Conservation (phyloP, 1,140 invertebrate genomes). For the Wasmannia auropunctata region DNA sequence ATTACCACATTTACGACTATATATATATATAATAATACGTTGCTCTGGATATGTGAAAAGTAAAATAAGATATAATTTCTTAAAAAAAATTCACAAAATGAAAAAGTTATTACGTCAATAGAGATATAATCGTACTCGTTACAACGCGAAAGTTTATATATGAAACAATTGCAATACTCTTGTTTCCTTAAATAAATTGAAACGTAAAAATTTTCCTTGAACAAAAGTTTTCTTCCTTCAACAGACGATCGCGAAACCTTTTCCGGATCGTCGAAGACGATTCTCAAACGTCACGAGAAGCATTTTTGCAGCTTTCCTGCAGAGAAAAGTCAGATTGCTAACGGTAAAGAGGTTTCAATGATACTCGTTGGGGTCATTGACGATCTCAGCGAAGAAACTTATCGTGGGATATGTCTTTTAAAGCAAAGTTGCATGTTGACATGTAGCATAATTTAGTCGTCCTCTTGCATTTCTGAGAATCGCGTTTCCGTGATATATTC, state of each 20-base stretch:
- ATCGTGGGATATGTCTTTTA: not conserved
- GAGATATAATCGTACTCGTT: not conserved
- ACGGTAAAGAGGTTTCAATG: not conserved
- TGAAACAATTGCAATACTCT: not conserved
- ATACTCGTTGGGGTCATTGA: not conserved
- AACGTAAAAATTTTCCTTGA: not conserved
- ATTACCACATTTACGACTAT: not conserved
- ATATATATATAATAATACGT: not conserved
- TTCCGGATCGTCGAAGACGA: not conserved
- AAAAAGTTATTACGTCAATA: not conserved
- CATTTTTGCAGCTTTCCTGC: conserved; percentile 2
- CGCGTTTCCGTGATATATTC: not conserved
- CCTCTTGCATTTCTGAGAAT: not conserved
- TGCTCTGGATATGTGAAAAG: not conserved
- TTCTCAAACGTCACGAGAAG: not conserved
- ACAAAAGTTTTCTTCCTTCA: not conserved
- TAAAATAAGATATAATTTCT: conserved; percentile 6
- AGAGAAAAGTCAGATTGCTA: conserved; percentile 21
- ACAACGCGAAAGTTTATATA: not conserved
- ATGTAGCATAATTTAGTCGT: not conserved
- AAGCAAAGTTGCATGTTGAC: not conserved
- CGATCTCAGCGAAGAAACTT: not conserved
- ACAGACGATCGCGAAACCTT: not conserved
- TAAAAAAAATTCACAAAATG: not conserved
- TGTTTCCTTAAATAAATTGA: not conserved